These are phyloP conservation scores for Danaus melanippus DNA, from an alignment of 1,140 invertebrate species.

Conservation along the genomic window DNA sequence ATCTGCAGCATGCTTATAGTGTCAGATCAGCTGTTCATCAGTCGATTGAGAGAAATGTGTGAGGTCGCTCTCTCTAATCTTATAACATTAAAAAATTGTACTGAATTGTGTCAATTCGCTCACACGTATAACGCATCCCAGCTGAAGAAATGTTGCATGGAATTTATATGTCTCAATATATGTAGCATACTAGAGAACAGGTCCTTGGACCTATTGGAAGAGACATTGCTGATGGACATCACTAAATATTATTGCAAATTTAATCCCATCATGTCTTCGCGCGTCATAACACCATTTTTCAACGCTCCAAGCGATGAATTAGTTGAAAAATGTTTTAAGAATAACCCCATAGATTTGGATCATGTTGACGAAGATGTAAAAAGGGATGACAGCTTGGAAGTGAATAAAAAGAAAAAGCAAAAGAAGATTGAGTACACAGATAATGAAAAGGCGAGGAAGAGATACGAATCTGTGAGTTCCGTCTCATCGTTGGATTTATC, in stretches of 20 bases:
- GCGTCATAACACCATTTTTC: conserved; percentile 77
- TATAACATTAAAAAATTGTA: conserved; percentile 79
- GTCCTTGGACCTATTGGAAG: conserved; percentile 73
- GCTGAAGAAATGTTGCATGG: conserved; percentile 78
- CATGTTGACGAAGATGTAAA: conserved; percentile 53
- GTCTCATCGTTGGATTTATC: conserved; percentile 60
- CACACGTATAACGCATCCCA: conserved; percentile 77
- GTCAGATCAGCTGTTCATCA: conserved; percentile 80
- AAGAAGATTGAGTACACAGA: conserved; percentile 67
- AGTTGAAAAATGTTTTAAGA: conserved; percentile 65
- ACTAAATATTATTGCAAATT: conserved; percentile 75
- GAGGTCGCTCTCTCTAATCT: conserved; percentile 75
- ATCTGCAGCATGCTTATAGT: conserved; percentile 79
- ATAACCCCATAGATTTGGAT: conserved; percentile 60
- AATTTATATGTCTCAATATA: conserved; percentile 81
- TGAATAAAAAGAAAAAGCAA: conserved; percentile 53
- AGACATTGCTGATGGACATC: conserved; percentile 74
- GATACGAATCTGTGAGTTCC: conserved; percentile 66
- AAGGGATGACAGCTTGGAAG: conserved; percentile 43
- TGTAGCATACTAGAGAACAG: conserved; percentile 77
- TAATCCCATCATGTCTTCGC: conserved; percentile 68
- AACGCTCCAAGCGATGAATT: conserved; percentile 72
- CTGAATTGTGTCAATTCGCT: conserved; percentile 80
- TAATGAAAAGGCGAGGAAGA: conserved; percentile 60
- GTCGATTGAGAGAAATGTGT: conserved; percentile 77